Conservation (phyloP, 2,888 invertebrate species). For the Hirtodrosophila duncani region DNA sequence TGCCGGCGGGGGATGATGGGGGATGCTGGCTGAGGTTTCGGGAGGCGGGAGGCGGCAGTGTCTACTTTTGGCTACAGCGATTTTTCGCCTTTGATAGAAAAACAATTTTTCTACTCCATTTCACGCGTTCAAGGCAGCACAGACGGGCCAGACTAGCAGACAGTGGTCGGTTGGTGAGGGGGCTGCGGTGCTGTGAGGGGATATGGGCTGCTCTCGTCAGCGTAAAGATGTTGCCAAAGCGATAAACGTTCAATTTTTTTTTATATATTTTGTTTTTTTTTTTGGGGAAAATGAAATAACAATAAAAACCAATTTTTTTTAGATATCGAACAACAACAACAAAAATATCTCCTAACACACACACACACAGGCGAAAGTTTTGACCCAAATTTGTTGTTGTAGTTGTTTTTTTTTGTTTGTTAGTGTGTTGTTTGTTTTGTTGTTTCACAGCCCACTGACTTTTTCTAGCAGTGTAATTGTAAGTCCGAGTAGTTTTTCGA, state of each 20-base stretch:
- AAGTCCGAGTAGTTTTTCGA: slow-evolving; percentile 1
- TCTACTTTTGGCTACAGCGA: slow-evolving; percentile 44
- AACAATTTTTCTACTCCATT: slow-evolving; percentile 74
- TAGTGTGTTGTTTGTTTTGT: slow-evolving; percentile 16
- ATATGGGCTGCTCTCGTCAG: slow-evolving; percentile 31
- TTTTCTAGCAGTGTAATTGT: slow-evolving; percentile 38
- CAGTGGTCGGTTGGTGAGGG: neutral
- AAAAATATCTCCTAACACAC: slow-evolving; percentile 5
- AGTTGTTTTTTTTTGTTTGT: neutral
- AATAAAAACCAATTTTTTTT: slow-evolving; percentile 59
- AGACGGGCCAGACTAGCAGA: slow-evolving; percentile 15
- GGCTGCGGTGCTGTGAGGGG: neutral
- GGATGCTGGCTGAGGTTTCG: neutral
- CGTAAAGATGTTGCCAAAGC: slow-evolving; percentile 65
- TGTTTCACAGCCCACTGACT: slow-evolving; percentile 28
- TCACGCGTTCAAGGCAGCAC: slow-evolving; percentile 65
- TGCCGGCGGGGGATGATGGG: neutral
- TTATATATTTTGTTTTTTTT: too few relatives aligned
- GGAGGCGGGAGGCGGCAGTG: neutral
- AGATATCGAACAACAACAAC: slow-evolving; percentile 36
- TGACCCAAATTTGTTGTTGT: slow-evolving; percentile 21
- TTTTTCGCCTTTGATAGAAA: slow-evolving; percentile 68
- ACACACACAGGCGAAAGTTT: slow-evolving; percentile 38
- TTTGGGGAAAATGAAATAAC: slow-evolving; percentile 68
- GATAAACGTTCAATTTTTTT: slow-evolving; percentile 66